Conservation (phyloP, 1,140 invertebrate species). For the Phymorhynchus buccinoides region DNA sequence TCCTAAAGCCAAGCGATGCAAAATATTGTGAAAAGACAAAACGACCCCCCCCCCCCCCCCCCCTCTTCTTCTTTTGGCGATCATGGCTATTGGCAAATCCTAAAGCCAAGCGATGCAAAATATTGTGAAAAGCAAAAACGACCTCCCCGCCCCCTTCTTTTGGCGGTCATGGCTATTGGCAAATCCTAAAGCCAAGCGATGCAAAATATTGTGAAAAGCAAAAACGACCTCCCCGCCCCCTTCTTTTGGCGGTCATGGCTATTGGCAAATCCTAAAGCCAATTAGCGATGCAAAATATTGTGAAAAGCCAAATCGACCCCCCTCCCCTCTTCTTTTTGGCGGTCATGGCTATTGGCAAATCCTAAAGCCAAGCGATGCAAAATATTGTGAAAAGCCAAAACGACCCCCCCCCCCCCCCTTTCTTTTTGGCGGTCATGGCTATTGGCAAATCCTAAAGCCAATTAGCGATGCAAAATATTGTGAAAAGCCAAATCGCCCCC, state of each 20-base stretch:
- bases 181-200: no score
- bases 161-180: no score
- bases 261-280: no score
- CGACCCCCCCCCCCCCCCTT: no score
- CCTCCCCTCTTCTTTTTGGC: no score
- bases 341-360: no score
- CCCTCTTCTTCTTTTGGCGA: background rate
- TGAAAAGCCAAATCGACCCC: no score
- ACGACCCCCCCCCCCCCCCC: no score
- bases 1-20: background rate
- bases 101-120: background rate
- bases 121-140: background rate
- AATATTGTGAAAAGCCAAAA: background rate
- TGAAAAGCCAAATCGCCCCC: background rate
- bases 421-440: background rate
- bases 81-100: background rate
- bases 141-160: background rate
- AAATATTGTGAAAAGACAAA: background rate
- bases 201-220: no score
- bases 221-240: no score
- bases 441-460: background rate
- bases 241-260: no score
- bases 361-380: background rate
- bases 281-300: no score
- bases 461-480: background rate